Base-by-base conservation (phyloP, 2,113 vertebrate species). In the Tricholaema leucomelas region DNA sequence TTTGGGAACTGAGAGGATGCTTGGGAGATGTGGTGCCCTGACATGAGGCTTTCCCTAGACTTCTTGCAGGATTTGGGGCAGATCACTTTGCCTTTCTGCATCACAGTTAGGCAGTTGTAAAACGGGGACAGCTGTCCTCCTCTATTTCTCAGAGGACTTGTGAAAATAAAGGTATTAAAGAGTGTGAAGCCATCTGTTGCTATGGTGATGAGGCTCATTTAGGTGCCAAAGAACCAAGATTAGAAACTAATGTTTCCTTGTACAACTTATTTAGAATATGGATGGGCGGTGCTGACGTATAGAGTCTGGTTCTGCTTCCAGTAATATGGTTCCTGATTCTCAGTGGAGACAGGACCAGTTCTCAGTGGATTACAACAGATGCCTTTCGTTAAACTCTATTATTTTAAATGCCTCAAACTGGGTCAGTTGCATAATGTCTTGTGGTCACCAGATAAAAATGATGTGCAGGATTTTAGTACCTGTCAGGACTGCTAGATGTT, bases 151-250 rank as follows among this genome's bases (percentile, higher is more conserved):
- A 60, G 50, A 91, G 55, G 86, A 85, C 70, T 85, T 95, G 92
- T 94, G 91, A 94, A 93, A 95, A 95, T 94, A 87, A 88, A 95
- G 63, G 84, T 91, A 92, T 88, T 94, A 95, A 94, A 87, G 55
- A 92, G 76, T 67, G 70, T 73, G 74, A 93, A 91, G 30, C 78
- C 86, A 91, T 94, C 86, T 87, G 94, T 95, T 95, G 86, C 95
- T 92, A 90, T 94, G 70, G 73, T 81, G 90, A 95, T 77, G 67
- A 82, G 42, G 52, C 75, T 85, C 59, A 91, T 94, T 92, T 92
- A 92, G 64, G 79, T 6, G 10, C 67, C 0, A 5, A 77, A 85
- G 71, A 85, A 77, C 87, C 85, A 70, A 73, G 91, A 91, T 93
- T 95, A 94, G 94, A 92, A 93, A 82, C 81, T 73, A 80, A 82